Evolutionary conservation across 2,113 vertebrate genomes (phyloP).

Genomic region (Deroptyus accipitrinus): DNA sequence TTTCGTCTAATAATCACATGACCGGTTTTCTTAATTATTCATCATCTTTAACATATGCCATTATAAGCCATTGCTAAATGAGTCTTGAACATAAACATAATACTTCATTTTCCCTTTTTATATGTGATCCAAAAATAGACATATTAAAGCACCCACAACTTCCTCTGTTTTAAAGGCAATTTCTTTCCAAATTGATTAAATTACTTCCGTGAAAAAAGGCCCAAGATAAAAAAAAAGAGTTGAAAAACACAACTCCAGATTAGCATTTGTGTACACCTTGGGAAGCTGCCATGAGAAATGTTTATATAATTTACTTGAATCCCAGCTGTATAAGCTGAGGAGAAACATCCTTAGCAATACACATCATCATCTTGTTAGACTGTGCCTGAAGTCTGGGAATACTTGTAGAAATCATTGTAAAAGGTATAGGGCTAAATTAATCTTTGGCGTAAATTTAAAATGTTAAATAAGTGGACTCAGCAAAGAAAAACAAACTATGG

Average conservation of each 20-base stretch:
- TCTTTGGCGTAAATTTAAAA: neutral
- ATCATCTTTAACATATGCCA: conserved; percentile 23
- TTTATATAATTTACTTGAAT: conserved; percentile 2
- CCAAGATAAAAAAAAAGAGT: neutral
- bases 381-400: conserved; percentile 5
- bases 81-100: neutral
- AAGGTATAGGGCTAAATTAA: neutral
- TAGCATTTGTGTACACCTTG: neutral
- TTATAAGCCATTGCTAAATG: neutral
- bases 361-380: neutral
- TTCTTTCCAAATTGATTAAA: conserved; percentile 27
- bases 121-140: conserved; percentile 9
- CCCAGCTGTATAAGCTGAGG: neutral
- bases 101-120: conserved; percentile 28
- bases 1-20: conserved; percentile 60
- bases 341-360: conserved; percentile 26
- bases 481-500: neutral
- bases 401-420: neutral
- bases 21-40: conserved; percentile 48
- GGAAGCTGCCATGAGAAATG: conserved; percentile 2
- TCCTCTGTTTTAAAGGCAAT: conserved; percentile 20
- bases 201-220: neutral
- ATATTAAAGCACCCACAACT: conserved; percentile 9
- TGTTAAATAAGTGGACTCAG: neutral
- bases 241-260: neutral